These are phyloP conservation scores for Ailuropoda melanoleuca DNA, from an alignment of 2,113 vertebrate genomes.

Conservation along the genomic window DNA sequence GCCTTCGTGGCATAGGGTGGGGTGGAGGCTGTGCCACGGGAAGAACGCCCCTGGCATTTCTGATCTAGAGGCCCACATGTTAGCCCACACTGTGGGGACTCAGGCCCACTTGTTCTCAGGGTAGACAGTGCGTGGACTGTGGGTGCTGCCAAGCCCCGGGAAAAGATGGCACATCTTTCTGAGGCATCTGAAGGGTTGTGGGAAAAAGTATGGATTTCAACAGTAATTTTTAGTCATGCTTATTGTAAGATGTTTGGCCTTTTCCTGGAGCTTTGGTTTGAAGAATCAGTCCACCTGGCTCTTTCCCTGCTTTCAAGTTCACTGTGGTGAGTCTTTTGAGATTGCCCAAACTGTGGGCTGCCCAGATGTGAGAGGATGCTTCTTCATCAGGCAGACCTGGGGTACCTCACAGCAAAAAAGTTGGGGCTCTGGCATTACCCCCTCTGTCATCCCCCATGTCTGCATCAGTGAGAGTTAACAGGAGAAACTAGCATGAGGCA, in stretches of 20 bases:
- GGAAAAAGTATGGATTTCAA: neutral
- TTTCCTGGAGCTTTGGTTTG: neutral
- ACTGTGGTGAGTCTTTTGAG: neutral
- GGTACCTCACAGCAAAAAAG: neutral
- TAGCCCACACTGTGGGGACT: neutral
- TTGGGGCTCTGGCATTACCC: neutral
- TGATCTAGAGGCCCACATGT: neutral
- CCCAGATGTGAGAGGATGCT: neutral
- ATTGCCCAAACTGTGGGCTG: neutral
- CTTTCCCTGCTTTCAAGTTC: neutral
- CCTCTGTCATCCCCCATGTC: neutral
- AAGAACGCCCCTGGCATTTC: neutral
- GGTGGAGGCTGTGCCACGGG: neutral
- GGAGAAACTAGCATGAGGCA: neutral
- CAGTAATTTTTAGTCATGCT: neutral
- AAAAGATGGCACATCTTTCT: neutral
- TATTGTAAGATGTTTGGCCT: neutral
- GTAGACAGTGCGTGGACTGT: accelerated
- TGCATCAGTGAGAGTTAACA: neutral
- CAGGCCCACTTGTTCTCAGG: neutral
- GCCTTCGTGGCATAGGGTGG: neutral
- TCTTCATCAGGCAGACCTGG: neutral
- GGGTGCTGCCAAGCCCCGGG: neutral
- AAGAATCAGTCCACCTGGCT: neutral
- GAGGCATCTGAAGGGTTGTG: neutral